Base-by-base conservation (phyloP, 2,113 vertebrate species). In the Pao palembangensis region DNA sequence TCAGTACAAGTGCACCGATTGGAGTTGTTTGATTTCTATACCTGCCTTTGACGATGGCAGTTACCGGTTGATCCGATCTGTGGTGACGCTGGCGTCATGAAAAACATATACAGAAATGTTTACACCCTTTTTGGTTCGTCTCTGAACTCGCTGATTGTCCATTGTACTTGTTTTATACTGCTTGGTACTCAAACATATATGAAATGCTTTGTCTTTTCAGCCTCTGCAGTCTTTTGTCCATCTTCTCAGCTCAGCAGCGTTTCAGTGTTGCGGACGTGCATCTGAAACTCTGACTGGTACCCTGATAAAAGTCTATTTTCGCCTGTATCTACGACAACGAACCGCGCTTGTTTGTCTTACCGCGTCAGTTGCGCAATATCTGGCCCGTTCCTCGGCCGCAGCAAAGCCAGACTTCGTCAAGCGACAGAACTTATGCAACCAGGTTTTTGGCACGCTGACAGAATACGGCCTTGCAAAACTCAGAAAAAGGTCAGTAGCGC, bases 61-160 rank as follows among this genome's bases (percentile, higher is more conserved):
- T 64, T 69, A 82, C 65, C 83, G 85, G 89, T 89, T 88, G 85
- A 90, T 76, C 88, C 82, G 86, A 85, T 63, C 71, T 67, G 79
- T 85, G 80, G 90, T 92, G 94, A 94, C 93, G 94, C 94, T 83
- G 94, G 94, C 94, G 93, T 94, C 94, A 90, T 92, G 66, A 87
- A 91, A 91, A 94, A 95, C 93, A 93, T 89, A 92, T 91, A 86
- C 80, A 85, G 81, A 78, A 92, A 92, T 94, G 94, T 96, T 96
- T 96, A 95, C 94, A 95, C 90, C 88, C 84, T 90, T 88, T 92
- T 51, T 51, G 21, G 21, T 52, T 28, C 5, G 25, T 51, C 31
- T 58, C 91, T 87, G 67, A 79, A 80, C 87, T 88, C 88, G 85
- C 91, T 92, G 91, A 91, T 89, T 92, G 89, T 93, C 81, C 92